Evolutionary conservation across 2,888 invertebrate genomes (phyloP), one percentile per base, ranked within the genome.

Genomic region (Noctua comes): DNA sequence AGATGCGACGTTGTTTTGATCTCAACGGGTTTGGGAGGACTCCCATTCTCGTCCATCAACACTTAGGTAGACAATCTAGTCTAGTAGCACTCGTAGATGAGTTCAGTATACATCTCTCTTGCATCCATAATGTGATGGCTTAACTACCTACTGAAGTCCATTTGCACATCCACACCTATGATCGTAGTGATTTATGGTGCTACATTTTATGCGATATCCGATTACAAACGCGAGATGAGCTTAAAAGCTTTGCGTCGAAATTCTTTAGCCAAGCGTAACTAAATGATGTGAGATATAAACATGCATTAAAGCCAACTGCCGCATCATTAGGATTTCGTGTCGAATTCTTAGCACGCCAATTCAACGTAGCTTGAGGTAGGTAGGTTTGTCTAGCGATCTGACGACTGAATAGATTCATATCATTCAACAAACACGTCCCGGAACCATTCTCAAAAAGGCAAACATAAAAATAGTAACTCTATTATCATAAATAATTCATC

Each of bases 401-500:
- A 51, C 51, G 64, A 46, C 27, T 73, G 46, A 59, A 54, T 5
- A 68, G 43, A 27, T 27, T 24, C 1, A 21, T 69, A 66, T 59
- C 43, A 79, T 69, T 54, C 18, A 54, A 40, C 54, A 46, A 73
- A 66, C 40, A 48, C 27, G 36, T 70, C 40, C 76, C 72, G 69
- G 51, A 62, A 62, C 48, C 27, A 4, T 70, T 62, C 57, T 48
- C 40, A 73, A 76, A 74, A 75, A 72, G 51, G 71, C 16, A 72
- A 80, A 43, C 18, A 54, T 64, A 43, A 62, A 62, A 76, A 85
- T 27, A 69, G 68, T 46, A 71, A 13, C n/a, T 72, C 51, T 74
- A 71, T 76, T 70, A 66, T 68, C 51, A 66, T 71, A 75, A 73
- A 73, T 85, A 66, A 74, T 76, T 66, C 71, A 83, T 83, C 59